A percentile compares a stretch with the other conserved stretches of the same genome.
phyloP scores from a whole-genome alignment of 2,113 vertebrate species.

The Ivindomyrus marchei region DNA sequence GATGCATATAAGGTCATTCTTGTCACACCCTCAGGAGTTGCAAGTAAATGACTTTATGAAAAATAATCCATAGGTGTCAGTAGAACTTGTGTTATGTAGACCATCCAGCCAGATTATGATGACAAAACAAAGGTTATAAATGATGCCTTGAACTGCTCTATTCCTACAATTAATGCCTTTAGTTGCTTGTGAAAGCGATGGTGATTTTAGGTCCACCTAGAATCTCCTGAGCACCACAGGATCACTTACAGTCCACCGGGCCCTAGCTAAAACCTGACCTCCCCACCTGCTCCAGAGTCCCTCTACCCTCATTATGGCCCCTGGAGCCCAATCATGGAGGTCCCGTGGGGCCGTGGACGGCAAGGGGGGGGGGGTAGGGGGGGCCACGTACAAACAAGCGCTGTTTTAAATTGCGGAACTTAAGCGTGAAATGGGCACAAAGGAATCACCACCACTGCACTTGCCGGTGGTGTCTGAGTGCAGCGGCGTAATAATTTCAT shows the following conservation, averaged over 20 bases:
- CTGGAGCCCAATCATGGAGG: neutral
- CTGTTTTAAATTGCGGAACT: slow-evolving; percentile 20
- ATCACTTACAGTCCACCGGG: neutral
- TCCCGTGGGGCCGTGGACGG: neutral
- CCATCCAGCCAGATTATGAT: neutral
- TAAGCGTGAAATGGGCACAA: slow-evolving; percentile 16
- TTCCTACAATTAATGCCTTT: neutral
- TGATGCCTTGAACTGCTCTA: neutral
- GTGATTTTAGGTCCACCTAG: neutral
- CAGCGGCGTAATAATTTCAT: slow-evolving; percentile 18
- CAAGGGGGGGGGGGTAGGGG: neutral
- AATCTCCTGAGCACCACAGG: neutral
- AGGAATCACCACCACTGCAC: neutral
- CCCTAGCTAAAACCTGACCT: neutral
- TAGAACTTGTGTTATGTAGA: neutral
- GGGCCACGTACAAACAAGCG: neutral
- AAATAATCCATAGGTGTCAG: neutral
- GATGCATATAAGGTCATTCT: neutral
- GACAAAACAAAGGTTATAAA: neutral
- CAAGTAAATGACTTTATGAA: neutral
- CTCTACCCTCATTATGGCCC: neutral
- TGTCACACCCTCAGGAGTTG: neutral
- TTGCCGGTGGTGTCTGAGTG: neutral
- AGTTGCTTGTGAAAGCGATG: neutral
- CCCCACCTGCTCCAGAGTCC: neutral